Evolutionary conservation across 2,888 invertebrate genomes (phyloP).

Genomic region (Hedychridium roseum): DNA sequence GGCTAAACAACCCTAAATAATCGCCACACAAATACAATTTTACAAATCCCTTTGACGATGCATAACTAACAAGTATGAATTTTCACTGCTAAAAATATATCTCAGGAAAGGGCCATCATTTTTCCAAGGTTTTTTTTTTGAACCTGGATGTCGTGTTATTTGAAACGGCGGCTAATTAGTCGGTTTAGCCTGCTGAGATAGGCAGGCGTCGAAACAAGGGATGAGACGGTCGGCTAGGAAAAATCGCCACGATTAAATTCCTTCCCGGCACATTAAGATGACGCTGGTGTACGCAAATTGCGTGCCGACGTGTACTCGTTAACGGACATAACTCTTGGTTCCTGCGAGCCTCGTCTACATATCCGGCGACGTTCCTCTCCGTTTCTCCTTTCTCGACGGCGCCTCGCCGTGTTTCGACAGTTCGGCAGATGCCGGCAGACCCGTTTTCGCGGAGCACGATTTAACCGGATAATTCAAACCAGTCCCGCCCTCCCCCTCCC

Average conservation of each 20-base stretch:
- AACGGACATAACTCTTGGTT: slow-evolving; percentile 30
- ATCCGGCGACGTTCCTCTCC: too few relatives aligned
- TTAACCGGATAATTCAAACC: too few relatives aligned
- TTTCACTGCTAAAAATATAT: too few relatives aligned
- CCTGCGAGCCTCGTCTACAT: slow-evolving; percentile 10
- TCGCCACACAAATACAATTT: too few relatives aligned
- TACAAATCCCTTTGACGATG: too few relatives aligned
- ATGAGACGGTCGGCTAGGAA: slow-evolving; percentile 4
- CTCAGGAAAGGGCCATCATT: too few relatives aligned
- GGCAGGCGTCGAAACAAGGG: slow-evolving; percentile 4
- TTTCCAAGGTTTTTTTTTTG: too few relatives aligned
- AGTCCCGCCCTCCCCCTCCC: too few relatives aligned
- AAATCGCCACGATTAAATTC: slow-evolving; percentile 13
- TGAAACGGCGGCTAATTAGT: slow-evolving; percentile 45
- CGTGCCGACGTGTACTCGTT: slow-evolving; percentile 31
- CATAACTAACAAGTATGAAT: too few relatives aligned
- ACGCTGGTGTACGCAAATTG: slow-evolving; percentile 9
- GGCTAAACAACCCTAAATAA: too few relatives aligned
- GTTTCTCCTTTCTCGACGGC: slow-evolving; percentile 6
- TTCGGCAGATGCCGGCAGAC: slow-evolving; percentile 12
- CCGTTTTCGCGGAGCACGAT: too few relatives aligned
- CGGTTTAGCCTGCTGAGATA: slow-evolving; percentile 8
- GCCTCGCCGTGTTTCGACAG: not conserved
- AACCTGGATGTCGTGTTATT: too few relatives aligned
- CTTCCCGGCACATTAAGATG: slow-evolving; percentile 8